Percentiles rank a stretch among this genome's conserved stretches.
These are phyloP conservation scores for Brachyistius frenatus DNA, from an alignment of 2,113 vertebrate species.

Conservation along the genomic window DNA sequence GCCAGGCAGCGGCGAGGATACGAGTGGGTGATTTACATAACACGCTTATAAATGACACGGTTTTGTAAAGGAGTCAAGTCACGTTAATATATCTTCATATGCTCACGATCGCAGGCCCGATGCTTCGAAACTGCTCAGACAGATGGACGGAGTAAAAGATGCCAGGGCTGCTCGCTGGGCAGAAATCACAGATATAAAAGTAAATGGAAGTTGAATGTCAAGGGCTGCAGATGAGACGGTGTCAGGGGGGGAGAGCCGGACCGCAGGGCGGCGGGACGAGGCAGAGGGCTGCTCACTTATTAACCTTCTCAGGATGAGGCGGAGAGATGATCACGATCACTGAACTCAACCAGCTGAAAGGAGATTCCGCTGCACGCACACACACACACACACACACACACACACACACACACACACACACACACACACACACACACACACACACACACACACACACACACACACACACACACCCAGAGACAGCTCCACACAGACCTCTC, in stretches of 20 bases:
- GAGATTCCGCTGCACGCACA: background rate
- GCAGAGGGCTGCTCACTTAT: conserved; percentile 32
- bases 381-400: background rate
- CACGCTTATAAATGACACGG: conserved; percentile 45
- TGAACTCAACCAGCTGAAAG: conserved; percentile 4
- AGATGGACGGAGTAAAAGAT: conserved; percentile 19
- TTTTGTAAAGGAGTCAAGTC: conserved; percentile 54
- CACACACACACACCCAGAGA: too few species aligned
- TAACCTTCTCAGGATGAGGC: conserved; percentile 48
- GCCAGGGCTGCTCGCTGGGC: conserved; percentile 38
- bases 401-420: too few species aligned
- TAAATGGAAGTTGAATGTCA: conserved; percentile 31
- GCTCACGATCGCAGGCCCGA: conserved; percentile 15
- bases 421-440: too few species aligned
- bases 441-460: too few species aligned
- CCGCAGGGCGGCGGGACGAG: conserved; percentile 3
- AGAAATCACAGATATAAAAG: conserved; percentile 52
- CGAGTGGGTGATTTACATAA: conserved; percentile 60
- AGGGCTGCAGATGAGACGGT: conserved; percentile 25
- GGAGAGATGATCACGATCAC: too few species aligned
- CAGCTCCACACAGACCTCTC: conserved; percentile 8
- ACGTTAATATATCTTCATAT: conserved; percentile 41
- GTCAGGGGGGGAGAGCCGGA: conserved; percentile 16
- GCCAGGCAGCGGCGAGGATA: conserved; percentile 36
- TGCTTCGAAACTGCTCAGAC: conserved; percentile 27